Base-by-base conservation (phyloP, 2,113 vertebrate species). In the Eonycteris spelaea region DNA sequence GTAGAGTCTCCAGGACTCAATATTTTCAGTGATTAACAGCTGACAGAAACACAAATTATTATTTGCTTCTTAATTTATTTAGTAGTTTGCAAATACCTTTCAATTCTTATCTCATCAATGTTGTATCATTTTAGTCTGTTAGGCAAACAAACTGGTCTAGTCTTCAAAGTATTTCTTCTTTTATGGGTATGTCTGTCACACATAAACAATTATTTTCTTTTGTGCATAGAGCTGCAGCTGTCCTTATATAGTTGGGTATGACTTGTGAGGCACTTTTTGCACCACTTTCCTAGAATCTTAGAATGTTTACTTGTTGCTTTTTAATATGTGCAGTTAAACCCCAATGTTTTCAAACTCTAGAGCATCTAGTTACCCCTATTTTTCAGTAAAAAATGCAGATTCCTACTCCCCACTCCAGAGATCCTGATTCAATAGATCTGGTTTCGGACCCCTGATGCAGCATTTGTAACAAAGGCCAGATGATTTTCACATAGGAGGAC, bases 71-170 rank as follows among this genome's bases (percentile, higher is more conserved):
- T 73, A 57, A 12, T 70, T 45, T 55, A 35, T 48, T 85, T 91
- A 51, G 22, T 57, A 55, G 21, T 14, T 80, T 93, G 28, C 88
- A 80, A 90, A 79, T 24, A 45, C 9, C 26, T 63, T 79, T 73
- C 35, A 90, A 40, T 88, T 85, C 15, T 35, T 45, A 68, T 6
- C 3, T 86, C 7, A 28, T 26, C 13, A 43, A 57, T 73, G 15
- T 35, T 78, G 85, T 33, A 73, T 67, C 21, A 67, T 85, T 89
- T 92, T 21, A 74, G 92, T 95, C 79, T 35, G 2, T 40, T n/a
- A 79, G 10, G 14, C 4, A 45, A 4, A 0, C 35, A 85, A 28
- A 92, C 30, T 24, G 24, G 1, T 35, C 38, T 59, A 11, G 33
- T 65, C 57, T 85, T 63, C 33, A 53, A 26, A 80, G 33, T 26